Base-by-base conservation (phyloP, 2,888 invertebrate species). In the Cephus pygmeus region DNA sequence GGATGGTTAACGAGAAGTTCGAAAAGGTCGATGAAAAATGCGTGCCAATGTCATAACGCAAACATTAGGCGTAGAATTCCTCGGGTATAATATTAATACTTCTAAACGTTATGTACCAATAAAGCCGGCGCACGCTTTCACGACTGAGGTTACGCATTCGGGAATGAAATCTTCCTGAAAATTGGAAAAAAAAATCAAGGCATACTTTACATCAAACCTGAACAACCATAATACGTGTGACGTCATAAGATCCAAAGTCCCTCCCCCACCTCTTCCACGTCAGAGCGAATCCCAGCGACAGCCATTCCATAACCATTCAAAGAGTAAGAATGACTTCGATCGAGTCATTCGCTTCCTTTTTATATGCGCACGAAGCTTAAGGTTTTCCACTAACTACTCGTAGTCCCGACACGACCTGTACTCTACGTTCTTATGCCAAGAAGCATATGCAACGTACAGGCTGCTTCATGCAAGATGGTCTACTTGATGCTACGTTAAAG, bases 11-110 rank as follows among this genome's bases (percentile, higher is more conserved):
- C 71, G 76, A 36, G 71, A 34, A 33, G 71, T 69, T 69, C 69
- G 35, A 73, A 76, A 76, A 76, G 76, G 76, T 76, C 76, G 76
- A 12, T 71, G 40, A 76, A 76, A 76, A 76, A 71, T 76, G 73
- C 71, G 34, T 36, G 76, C 76, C 76, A 76, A 76, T 76, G 76
- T 76, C 71, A 76, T 76, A 73, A 76, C 69, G 76, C 73, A 35
- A 69, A 71, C 71, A 71, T 71, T 71, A 71, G 71, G 31, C 33
- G 0, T 12, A 31, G 71, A 34, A 56, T 56, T 56, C 23, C 23
- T 23, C 56, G 1, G 15, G 15, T 56, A 56, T 56, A 56, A 56
- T 23, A 56, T 56, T 56, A 23, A 56, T 56, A 56, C 23, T 2
- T 23, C 9, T 9, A 31, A 71, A 34, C 71, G 71, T 71, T 31